phyloP scores from a whole-genome alignment of 1,140 invertebrate species.

The Leptopilina boulardi region DNA sequence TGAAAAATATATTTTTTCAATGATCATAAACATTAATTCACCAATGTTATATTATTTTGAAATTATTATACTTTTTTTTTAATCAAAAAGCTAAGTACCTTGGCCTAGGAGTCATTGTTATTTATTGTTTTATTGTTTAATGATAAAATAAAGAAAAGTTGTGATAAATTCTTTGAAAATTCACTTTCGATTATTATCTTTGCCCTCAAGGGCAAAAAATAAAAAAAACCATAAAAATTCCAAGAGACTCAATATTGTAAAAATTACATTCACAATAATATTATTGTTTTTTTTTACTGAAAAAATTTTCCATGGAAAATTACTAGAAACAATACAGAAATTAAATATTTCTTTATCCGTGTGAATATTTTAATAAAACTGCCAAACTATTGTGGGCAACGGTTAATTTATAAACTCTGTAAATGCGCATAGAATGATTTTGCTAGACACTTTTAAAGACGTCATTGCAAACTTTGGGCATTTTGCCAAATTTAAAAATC shows the following conservation, averaged over 20 bases:
- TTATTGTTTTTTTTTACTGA: no score
- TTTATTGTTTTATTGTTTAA: neutral
- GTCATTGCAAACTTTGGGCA: slow-evolving; percentile 51
- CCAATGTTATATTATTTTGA: no score
- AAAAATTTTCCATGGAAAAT: no score
- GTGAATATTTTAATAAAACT: slow-evolving; percentile 1
- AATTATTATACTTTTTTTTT: no score
- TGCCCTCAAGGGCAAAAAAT: slow-evolving; percentile 18
- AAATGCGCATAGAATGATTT: slow-evolving; percentile 42
- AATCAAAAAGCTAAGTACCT: neutral
- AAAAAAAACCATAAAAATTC: neutral
- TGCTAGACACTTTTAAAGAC: slow-evolving; percentile 41
- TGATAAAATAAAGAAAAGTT: neutral
- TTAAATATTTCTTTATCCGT: neutral
- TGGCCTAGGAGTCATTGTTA: neutral
- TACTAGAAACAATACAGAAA: no score
- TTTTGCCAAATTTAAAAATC: slow-evolving; percentile 42
- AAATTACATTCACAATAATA: slow-evolving; percentile 18
- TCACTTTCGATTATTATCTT: slow-evolving; percentile 1
- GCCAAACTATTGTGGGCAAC: neutral
- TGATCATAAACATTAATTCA: no score
- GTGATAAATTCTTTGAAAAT: neutral
- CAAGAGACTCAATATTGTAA: neutral
- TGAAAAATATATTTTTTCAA: no score
- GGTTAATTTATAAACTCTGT: slow-evolving; percentile 53